Evolutionary conservation across 92 coral and sea anemone species (phyloP).

Genomic region (Epizoanthus scotinus): DNA sequence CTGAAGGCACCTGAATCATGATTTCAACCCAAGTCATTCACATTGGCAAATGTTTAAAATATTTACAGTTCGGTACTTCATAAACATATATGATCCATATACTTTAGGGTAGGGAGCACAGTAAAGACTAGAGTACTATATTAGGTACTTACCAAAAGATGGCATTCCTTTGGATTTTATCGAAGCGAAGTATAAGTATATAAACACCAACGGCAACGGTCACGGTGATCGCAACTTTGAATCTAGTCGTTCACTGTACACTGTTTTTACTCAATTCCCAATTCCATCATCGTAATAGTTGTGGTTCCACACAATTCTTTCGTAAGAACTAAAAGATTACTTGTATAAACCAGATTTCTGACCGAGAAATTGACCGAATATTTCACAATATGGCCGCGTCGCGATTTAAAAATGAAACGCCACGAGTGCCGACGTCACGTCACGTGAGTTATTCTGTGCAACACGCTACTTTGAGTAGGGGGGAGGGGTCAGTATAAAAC

Average conservation of each 20-base stretch:
- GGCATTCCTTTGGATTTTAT: conserved; percentile 12
- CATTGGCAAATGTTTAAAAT: not conserved
- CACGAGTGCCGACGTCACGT: too few relatives aligned
- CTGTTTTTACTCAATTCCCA: not conserved
- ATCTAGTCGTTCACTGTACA: conserved; percentile 20
- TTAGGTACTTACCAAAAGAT: conserved; percentile 8
- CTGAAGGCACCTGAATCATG: conserved; percentile 8
- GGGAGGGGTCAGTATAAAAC: too few relatives aligned
- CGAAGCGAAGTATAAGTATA: not conserved
- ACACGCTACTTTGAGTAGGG: too few relatives aligned
- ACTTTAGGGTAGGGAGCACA: not conserved
- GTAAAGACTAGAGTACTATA: conserved; percentile 12
- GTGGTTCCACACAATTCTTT: conserved; percentile 2
- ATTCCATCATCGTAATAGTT: conserved; percentile 1
- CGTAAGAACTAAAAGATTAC: not conserved
- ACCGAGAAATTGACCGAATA: too few relatives aligned
- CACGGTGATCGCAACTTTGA: conserved; percentile 6
- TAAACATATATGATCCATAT: not conserved
- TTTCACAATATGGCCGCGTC: too few relatives aligned
- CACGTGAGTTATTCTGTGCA: too few relatives aligned
- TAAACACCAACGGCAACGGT: not conserved
- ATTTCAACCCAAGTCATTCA: conserved; percentile 9
- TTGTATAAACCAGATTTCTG: too few relatives aligned
- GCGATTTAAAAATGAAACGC: too few relatives aligned
- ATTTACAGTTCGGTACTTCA: conserved; percentile 18